Conservation (phyloP, 2,888 invertebrate genomes). For the Drosophila suboccidentalis region DNA sequence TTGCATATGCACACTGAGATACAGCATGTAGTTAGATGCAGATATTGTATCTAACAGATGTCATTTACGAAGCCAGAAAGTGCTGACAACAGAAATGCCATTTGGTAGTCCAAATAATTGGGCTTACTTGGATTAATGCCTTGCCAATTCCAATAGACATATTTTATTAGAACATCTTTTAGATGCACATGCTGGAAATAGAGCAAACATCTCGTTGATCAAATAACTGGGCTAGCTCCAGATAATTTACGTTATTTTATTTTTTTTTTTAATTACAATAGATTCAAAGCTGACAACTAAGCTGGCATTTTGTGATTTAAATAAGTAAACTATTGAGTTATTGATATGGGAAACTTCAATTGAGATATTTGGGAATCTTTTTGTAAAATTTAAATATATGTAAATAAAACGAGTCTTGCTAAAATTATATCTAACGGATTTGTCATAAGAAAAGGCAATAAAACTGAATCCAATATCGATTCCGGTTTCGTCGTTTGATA, state of each 20-base stretch:
- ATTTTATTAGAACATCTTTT: neutral
- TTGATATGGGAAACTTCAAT: neutral
- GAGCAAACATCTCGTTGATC: neutral
- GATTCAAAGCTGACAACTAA: neutral
- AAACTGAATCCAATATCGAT: too few species aligned
- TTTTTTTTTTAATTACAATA: neutral
- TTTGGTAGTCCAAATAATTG: constrained; percentile 18
- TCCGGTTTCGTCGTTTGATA: too few species aligned
- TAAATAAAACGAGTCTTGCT: neutral
- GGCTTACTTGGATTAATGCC: neutral
- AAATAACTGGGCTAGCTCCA: neutral
- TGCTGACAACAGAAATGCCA: constrained; percentile 50
- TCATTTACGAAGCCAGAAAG: constrained; percentile 30
- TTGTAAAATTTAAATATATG: neutral
- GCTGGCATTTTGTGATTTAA: too few species aligned
- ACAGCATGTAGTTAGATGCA: constrained; percentile 32
- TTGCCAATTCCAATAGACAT: constrained; percentile 7
- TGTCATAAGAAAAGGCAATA: neutral
- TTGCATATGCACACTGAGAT: constrained; percentile 62
- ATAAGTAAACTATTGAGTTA: neutral
- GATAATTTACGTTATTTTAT: neutral
- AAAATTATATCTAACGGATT: neutral
- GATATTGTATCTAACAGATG: constrained; percentile 49
- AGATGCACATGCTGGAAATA: neutral
- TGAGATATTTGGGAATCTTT: neutral